Evolutionary conservation across 2,888 invertebrate species (phyloP), one percentile per base, ranked within the genome.

Genomic region (Drosophila prostipennis): DNA sequence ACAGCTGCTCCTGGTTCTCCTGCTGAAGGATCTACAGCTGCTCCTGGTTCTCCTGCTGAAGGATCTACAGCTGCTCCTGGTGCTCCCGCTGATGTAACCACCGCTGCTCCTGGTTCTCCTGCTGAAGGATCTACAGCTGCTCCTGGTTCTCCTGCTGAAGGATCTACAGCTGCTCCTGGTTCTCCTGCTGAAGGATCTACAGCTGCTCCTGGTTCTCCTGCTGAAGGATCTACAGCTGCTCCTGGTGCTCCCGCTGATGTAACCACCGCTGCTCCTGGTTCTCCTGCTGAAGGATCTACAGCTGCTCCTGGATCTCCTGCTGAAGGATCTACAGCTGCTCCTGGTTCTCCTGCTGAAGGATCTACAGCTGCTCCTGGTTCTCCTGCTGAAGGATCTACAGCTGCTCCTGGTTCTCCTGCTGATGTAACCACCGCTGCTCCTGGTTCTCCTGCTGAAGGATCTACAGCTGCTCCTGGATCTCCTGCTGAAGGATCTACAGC

Each of bases 1-100:
- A 68, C 60, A 0, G 53, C 53, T 1, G 58, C 73, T 14, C 79
- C 80, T 0, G 75, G 57, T 4, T 39, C 65, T 7, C 80, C 81
- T 3, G 49, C 11, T 11, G 60, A 19, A 14, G 19, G 43, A 0
- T 8, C 56, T 6, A 64, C 59, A 13, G 57, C 54, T 0, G 71
- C 46, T 37, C 68, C 75, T 0, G 74, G 65, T 2, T 42, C 53
- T 3, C 71, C 79, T 3, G 64, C 32, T 0, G 45, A 45, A 0
- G 71, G 57, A 16, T 1, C 56, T 0, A 39, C 55, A 0, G 56
- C 46, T 13, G 56, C 46, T 2, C 72, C 80, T 0, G 63, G 60
- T 0, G 29, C 54, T 2, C 63, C 79, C 13, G 67, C 43, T 0
- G 58, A 74, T 0, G 43, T 2, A 19, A 1, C 43, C 3, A 64